Evolutionary conservation across 2,113 vertebrate species (phyloP), one percentile per base, ranked within the genome.

Genomic region (Hylia prasina): DNA sequence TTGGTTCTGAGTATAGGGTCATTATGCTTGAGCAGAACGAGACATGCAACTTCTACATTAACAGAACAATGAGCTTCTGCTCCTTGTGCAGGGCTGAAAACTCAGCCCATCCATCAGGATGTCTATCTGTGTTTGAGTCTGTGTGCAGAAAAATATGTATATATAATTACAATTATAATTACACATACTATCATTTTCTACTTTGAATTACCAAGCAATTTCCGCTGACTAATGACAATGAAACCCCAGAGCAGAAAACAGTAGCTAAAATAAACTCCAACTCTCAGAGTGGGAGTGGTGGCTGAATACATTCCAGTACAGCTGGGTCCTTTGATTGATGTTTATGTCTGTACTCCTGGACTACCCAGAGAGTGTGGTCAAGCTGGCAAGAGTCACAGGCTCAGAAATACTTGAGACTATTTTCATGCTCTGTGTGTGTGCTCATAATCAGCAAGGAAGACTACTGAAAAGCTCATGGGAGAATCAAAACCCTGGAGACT

Each of bases 181-280:
- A 66, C 63, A 88, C 24, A 93, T 85, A 53, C 66, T 92, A 57
- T 93, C 66, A 83, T 94, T 95, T 93, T 94, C 51, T 75, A 63
- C 42, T 31, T 71, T 11, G 93, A 94, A 85, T 75, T 88, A 54
- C 39, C 69, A 85, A 87, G 72, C 54, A 31, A 73, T 88, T 94
- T 94, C 69, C 82, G 70, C 40, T 92, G 51, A 58, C 88, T 84
- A 90, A 93, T 91, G 87, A 64, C 60, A 97, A 86, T 44, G 42
- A 66, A 78, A 84, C 39, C 53, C 40, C 44, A 51, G 50, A 86
- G 75, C 4, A 94, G n/a, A 89, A 94, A 93, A 95, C 81, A 92
- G 89, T 93, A 96, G 90, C 94, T 96, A 94, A 96, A 88, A 93
- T 87, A 93, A 90, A 90, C 90, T 89, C 47, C 37, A 71, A 64